These are phyloP conservation scores for Prosapia bicincta DNA, from an alignment of 2,888 invertebrate genomes.

Conservation along the genomic window DNA sequence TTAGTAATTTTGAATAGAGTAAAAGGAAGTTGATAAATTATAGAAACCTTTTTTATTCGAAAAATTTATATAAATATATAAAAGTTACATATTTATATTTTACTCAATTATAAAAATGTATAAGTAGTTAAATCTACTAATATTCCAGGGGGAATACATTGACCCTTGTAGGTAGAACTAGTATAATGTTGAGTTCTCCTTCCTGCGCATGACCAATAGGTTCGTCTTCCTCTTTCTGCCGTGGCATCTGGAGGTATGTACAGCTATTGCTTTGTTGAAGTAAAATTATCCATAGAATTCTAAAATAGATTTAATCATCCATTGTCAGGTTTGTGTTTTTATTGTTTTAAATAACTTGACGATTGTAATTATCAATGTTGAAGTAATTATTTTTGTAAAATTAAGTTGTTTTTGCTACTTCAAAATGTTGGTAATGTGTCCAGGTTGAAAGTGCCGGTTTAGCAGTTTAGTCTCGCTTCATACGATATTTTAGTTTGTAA, in stretches of 20 bases:
- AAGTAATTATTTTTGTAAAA: neutral
- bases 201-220: slow-evolving; percentile 39
- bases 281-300: slow-evolving; percentile 33
- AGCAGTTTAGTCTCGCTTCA: neutral
- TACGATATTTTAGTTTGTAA: too few species aligned
- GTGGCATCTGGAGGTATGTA: slow-evolving; percentile 45
- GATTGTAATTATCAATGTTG: neutral
- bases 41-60: too few species aligned
- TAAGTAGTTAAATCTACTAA: neutral
- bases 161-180: slow-evolving; percentile 27
- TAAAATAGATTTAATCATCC: slow-evolving; percentile 30
- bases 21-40: neutral
- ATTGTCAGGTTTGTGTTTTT: slow-evolving; percentile 21
- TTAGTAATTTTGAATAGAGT: neutral
- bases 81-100: neutral
- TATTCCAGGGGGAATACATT: neutral
- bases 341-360: neutral
- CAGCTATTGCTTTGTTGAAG: slow-evolving; percentile 30
- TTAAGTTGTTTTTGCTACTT: neutral
- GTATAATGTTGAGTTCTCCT: slow-evolving; percentile 25
- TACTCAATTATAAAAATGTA: neutral
- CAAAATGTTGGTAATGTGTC: neutral
- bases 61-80: neutral
- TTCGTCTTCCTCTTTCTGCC: slow-evolving; percentile 44
- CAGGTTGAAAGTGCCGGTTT: slow-evolving; percentile 6